phyloP scores from a whole-genome alignment of 2,797 vertebrate genomes.

The Octomys mimax region DNA sequence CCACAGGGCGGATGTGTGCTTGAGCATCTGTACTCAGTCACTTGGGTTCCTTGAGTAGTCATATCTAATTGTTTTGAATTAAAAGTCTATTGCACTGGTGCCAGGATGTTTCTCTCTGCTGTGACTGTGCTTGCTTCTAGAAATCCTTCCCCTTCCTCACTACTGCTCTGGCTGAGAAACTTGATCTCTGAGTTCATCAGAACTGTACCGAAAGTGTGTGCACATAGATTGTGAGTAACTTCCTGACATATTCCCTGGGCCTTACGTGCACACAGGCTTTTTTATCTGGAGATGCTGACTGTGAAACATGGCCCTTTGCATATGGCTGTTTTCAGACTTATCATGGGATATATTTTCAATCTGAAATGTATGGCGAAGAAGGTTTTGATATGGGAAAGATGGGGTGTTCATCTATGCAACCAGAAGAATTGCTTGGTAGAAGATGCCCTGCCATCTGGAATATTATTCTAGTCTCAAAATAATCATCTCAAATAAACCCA shows the following conservation, averaged over 20 bases:
- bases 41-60: not conserved
- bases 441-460: not conserved
- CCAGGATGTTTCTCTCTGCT: not conserved
- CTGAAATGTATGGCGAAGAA: not conserved
- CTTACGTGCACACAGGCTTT: not conserved
- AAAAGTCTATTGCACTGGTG: not conserved
- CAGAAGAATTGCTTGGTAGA: not conserved
- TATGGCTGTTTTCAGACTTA: conserved; percentile 20
- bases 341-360: conserved; percentile 19
- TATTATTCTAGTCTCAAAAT: conserved; percentile 50
- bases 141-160: not conserved
- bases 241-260: not conserved
- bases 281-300: not conserved
- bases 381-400: not conserved
- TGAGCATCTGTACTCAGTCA: not conserved
- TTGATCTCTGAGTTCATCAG: not conserved
- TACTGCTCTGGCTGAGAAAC: not conserved
- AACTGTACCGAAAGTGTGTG: not conserved
- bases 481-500: not conserved
- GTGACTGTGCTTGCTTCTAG: not conserved
- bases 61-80: not conserved
- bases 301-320: not conserved
- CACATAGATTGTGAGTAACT: conserved; percentile 4
- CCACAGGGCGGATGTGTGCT: not conserved
- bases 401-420: not conserved